These are phyloP conservation scores for Vicugna pacos DNA, from an alignment of 2,113 vertebrate genomes.

Conservation along the genomic window DNA sequence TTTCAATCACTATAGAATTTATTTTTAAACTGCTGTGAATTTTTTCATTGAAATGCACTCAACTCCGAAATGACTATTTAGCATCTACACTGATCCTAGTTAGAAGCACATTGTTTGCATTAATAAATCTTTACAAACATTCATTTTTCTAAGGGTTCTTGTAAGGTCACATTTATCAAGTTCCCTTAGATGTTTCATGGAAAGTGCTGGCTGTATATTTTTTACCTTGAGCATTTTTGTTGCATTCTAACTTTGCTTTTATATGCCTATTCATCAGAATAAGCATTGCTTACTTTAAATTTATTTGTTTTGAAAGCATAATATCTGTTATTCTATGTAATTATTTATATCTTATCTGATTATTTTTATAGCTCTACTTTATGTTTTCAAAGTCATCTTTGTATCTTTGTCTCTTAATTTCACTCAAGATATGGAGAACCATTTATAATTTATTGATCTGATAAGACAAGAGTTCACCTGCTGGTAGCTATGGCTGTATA, in stretches of 20 bases:
- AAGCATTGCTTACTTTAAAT: constrained; percentile 41
- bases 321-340: background rate
- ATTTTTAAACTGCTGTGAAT: constrained; percentile 69
- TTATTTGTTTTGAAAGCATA: constrained; percentile 53
- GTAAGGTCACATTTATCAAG: background rate
- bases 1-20: constrained; percentile 51
- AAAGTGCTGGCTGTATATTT: background rate
- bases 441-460: constrained; percentile 79
- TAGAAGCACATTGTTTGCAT: background rate
- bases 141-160: constrained; percentile 18
- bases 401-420: constrained; percentile 58
- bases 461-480: constrained; percentile 65
- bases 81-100: constrained; percentile 4
- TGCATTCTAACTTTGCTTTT: constrained; percentile 43
- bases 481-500: constrained; percentile 52
- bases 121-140: constrained; percentile 1
- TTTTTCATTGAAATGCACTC: constrained; percentile 74
- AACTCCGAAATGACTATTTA: constrained; percentile 44
- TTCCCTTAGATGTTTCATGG: background rate
- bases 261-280: constrained; percentile 34
- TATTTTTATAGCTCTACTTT: constrained; percentile 69
- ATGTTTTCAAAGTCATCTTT: constrained; percentile 61
- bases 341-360: background rate
- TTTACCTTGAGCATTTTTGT: constrained; percentile 37
- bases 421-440: constrained; percentile 70